Base-by-base conservation (phyloP, 2,888 invertebrate species). In the Trichogramma dendrolimi region DNA sequence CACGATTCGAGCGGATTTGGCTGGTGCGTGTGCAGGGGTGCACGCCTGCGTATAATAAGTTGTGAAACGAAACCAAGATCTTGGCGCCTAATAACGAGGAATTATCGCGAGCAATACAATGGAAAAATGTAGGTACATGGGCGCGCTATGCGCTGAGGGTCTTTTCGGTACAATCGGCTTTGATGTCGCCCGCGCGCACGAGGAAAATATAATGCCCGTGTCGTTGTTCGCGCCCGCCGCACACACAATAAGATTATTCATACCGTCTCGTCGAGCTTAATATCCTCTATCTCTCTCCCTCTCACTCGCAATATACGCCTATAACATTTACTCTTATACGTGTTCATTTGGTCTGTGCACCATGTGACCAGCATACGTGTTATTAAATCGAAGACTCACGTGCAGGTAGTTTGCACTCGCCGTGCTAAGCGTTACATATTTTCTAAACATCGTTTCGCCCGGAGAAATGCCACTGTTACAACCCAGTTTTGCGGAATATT, bases 1-100 rank as follows among this genome's bases (percentile, higher is more conserved):
- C 71, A 72, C 77, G 79, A 78, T 79, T 78, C 74, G 71, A 70
- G 63, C 73, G 79, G 79, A 79, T 79, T 79, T 77, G 77, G 77
- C 76, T 75, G 73, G 55, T 53, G 53, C 73, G 73, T 76, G 74
- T 77, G 75, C 73, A 72, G 76, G 75, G 77, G 79, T 27, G 27
- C 27, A 27, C 27, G 27, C 27, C 27, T 27, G 27, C 27, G 78
- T 75, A 78, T 75, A 76, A 77, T 79, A 79, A 79, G 77, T 78
- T 75, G 27, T 27, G 77, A 75, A 74, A 73, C 71, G 75, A 75
- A 76, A 74, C 75, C 75, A 70, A 73, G 72, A 71, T 68, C 68
- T 64, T 60, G 43, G 52, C 64, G 71, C 71, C 75, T 78, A 78
- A 79, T 79, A 79, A 78, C 75, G 76, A 76, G 79, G 79, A 77